phyloP scores from a whole-genome alignment of 2,113 vertebrate species.

The Plectropomus leopardus region DNA sequence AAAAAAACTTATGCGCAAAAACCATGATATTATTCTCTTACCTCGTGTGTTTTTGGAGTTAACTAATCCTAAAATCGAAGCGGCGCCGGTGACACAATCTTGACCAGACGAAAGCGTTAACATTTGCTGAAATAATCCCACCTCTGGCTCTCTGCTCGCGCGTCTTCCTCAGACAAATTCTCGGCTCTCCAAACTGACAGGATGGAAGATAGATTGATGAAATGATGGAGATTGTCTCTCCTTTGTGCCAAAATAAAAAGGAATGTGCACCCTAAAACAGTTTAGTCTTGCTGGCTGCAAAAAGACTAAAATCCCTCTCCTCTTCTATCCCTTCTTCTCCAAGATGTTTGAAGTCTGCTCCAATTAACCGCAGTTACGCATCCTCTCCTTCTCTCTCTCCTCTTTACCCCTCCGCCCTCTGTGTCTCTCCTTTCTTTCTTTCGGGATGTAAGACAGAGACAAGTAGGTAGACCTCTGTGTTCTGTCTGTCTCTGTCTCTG shows the following conservation, averaged over 20 bases:
- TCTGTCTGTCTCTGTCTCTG: slow-evolving; percentile 43
- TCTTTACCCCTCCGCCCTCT: slow-evolving; percentile 8
- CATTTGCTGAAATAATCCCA: slow-evolving; percentile 64
- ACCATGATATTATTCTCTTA: slow-evolving; percentile 17
- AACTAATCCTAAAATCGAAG: slow-evolving; percentile 51
- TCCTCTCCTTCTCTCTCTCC: slow-evolving; percentile 3
- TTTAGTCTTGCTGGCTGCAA: slow-evolving; percentile 12
- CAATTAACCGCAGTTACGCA: slow-evolving; percentile 58
- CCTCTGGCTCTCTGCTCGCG: slow-evolving; percentile 13
- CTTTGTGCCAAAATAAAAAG: not conserved
- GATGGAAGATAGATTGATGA: not conserved
- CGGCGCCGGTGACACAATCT: slow-evolving; percentile 7
- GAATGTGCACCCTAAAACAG: not conserved
- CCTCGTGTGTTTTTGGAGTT: slow-evolving; percentile 47
- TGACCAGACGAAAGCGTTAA: slow-evolving; percentile 3
- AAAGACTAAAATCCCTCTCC: not conserved
- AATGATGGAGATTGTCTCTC: slow-evolving; percentile 19
- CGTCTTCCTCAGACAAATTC: not conserved
- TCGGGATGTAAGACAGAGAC: slow-evolving; percentile 32
- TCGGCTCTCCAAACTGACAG: slow-evolving; percentile 30
- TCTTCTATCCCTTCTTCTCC: slow-evolving; percentile 12
- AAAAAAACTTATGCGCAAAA: slow-evolving; percentile 53
- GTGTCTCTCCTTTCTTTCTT: slow-evolving; percentile 37
- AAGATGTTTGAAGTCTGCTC: slow-evolving; percentile 42
- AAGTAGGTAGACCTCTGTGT: slow-evolving; percentile 36